phyloP scores from a whole-genome alignment of 2,113 vertebrate genomes.

The Silurus meridionalis region DNA sequence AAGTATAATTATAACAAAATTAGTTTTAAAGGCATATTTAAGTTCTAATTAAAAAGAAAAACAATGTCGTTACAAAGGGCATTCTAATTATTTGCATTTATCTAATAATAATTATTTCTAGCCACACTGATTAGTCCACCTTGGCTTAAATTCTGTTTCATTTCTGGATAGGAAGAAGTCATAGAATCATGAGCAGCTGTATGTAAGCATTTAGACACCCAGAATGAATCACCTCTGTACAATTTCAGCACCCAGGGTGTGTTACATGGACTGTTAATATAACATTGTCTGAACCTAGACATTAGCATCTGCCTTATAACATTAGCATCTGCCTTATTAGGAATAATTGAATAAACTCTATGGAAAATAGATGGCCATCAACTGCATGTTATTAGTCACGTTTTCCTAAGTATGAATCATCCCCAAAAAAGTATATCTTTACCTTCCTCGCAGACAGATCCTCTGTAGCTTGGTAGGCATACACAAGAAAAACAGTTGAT shows the following conservation, averaged over 20 bases:
- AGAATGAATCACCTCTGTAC: conserved; percentile 57
- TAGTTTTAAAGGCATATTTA: not conserved
- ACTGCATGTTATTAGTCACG: not conserved
- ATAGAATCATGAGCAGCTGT: conserved; percentile 57
- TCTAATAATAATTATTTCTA: not conserved
- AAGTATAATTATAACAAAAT: not conserved
- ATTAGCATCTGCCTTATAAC: conserved; percentile 4
- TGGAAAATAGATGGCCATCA: not conserved
- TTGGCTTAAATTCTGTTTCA: conserved; percentile 5
- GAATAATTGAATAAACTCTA: not conserved
- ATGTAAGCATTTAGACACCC: conserved; percentile 47
- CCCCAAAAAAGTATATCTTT: conserved; percentile 49
- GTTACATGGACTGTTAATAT: conserved; percentile 36
- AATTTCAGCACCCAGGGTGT: conserved; percentile 50
- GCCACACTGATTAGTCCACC: not conserved
- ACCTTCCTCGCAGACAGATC: conserved; percentile 91
- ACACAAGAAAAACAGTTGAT: conserved; percentile 84
- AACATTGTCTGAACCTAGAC: not conserved
- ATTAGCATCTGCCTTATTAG: not conserved
- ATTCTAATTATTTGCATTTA: not conserved
- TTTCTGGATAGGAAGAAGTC: conserved; percentile 20
- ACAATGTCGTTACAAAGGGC: not conserved
- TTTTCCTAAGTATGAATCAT: not conserved
- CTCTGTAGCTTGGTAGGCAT: conserved; percentile 91
- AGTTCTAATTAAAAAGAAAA: not conserved